phyloP scores from a whole-genome alignment of 1,140 invertebrate species.

The Propsilocerus akamusi region DNA sequence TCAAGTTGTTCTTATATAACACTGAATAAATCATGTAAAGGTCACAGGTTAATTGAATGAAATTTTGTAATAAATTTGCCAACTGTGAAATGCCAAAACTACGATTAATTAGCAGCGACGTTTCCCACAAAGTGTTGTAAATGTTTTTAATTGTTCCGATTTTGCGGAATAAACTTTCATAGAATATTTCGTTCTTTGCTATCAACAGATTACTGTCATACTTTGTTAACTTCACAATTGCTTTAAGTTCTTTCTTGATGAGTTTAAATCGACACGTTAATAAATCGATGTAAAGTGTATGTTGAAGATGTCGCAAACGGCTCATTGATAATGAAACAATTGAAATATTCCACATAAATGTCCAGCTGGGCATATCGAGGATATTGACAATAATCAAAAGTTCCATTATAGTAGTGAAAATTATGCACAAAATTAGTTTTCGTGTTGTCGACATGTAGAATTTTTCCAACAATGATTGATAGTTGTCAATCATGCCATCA shows the following conservation, averaged over 20 bases:
- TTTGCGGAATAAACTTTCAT: neutral
- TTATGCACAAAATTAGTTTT: neutral
- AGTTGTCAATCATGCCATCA: neutral
- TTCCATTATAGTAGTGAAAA: neutral
- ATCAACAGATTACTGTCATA: neutral
- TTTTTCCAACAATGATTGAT: neutral
- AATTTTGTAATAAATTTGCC: neutral
- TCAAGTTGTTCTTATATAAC: neutral
- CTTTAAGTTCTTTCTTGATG: neutral
- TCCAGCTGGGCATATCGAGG: neutral
- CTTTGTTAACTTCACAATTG: neutral
- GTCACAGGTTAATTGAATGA: neutral
- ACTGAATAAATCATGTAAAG: neutral
- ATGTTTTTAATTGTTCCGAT: neutral
- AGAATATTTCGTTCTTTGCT: neutral
- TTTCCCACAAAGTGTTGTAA: neutral
- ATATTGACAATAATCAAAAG: neutral
- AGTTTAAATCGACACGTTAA: neutral
- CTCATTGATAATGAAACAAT: neutral
- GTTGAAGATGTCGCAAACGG: neutral
- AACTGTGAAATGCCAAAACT: neutral
- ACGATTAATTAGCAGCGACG: neutral
- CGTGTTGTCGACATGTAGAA: neutral
- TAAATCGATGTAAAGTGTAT: neutral
- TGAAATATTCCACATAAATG: neutral